Evolutionary conservation across 2,113 vertebrate genomes (phyloP).

Genomic region (Suncus etruscus): DNA sequence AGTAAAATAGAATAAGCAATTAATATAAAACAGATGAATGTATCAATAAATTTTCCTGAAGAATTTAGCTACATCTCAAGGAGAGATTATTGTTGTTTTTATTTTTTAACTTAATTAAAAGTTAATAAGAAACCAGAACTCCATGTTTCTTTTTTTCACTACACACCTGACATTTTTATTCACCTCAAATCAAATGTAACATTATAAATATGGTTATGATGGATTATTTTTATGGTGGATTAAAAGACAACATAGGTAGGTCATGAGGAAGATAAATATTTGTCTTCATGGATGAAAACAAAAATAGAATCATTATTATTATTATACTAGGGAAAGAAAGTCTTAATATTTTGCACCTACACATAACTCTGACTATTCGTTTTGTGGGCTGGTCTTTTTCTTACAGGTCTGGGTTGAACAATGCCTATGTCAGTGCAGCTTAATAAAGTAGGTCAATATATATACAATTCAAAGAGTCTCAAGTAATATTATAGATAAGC

Average conservation of each 20-base stretch:
- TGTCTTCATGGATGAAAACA: neutral
- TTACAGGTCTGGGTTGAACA: neutral
- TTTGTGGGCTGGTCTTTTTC: neutral
- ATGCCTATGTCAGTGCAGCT: too few species aligned
- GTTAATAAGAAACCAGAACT: neutral
- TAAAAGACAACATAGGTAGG: neutral
- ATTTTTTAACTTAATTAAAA: too few species aligned
- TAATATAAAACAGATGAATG: neutral
- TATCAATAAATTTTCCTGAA: neutral
- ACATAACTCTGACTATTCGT: neutral
- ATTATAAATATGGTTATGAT: neutral
- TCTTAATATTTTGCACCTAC: neutral
- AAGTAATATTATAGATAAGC: neutral
- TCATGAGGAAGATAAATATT: neutral
- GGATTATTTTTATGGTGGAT: neutral
- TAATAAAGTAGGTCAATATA: neutral
- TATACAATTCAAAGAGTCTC: neutral
- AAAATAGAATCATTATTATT: neutral
- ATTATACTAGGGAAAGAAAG: accelerated
- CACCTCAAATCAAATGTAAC: neutral
- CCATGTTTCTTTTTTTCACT: too few species aligned
- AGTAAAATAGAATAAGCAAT: neutral
- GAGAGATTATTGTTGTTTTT: neutral
- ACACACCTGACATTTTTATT: neutral
- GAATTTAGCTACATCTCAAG: neutral